Evolutionary conservation across 2,888 invertebrate genomes (phyloP), one percentile per base, ranked within the genome.

Genomic region (Cephus spinipes): DNA sequence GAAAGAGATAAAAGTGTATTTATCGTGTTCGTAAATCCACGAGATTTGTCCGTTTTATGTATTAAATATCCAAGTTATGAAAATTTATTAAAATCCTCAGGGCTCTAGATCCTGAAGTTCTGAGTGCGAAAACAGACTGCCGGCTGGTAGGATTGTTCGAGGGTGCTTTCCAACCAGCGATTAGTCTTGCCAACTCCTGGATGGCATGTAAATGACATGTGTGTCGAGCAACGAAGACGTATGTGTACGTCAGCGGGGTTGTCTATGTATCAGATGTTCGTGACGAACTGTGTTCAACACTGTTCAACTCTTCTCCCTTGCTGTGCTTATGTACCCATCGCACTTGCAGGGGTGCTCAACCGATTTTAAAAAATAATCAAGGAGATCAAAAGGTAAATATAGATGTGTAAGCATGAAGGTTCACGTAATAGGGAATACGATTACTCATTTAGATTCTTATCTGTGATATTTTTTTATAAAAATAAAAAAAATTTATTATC

Each of bases 141-240:
- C 77, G 76, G 68, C 76, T 75, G 69, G 74, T 76, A 69, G 32
- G 23, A 73, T 73, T 73, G 55, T 69, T 78, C 79, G 81, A 76
- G 81, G 78, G 78, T 79, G 80, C 33, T 77, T 81, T 81, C 77
- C 73, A 33, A 32, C 78, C 35, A 31, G 55, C 79, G 79, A 81
- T 81, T 81, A 81, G 79, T 81, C 79, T 81, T 77, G 23, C 12
- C 75, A 68, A 73, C 69, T 74, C 79, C 69, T 77, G 69, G 68
- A 74, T 69, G 79, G 68, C 74, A 79, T 55, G 74, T 81, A 76
- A 81, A 81, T 81, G 76, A 68, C 77, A 79, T 81, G 81, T 78
- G 77, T 79, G 78, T 79, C 79, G 75, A 71, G 12, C 71, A 71
- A 71, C 15, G 71, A 55, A 55, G 55, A 55, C 23, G 55, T 0